phyloP scores from a whole-genome alignment of 2,797 vertebrate species.

The Lacerta viridis region DNA sequence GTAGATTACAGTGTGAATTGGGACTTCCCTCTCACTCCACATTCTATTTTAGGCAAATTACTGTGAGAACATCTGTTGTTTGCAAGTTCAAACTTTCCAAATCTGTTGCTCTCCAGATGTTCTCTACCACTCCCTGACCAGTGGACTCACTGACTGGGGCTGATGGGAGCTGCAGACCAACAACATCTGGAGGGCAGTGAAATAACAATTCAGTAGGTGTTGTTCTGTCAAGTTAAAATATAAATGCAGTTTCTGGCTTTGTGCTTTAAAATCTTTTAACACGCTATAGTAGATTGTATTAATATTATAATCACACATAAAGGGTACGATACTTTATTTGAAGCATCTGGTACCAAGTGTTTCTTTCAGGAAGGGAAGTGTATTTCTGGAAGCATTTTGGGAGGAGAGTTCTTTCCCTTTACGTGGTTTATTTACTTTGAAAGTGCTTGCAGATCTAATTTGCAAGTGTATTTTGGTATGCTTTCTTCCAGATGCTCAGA shows the following conservation, averaged over 20 bases:
- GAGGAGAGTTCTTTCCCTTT: background rate
- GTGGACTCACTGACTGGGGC: no score
- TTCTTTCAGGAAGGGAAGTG: background rate
- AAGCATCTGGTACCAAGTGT: background rate
- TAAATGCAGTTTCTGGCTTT: background rate
- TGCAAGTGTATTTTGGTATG: conserved; percentile 21
- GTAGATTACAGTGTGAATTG: conserved; percentile 2
- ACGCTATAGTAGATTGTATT: background rate
- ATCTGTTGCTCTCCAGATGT: no score
- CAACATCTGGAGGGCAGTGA: no score
- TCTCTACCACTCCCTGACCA: no score
- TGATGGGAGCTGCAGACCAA: no score
- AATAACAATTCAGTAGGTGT: no score
- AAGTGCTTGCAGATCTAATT: conserved; percentile 48
- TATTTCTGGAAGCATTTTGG: background rate
- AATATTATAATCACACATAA: background rate
- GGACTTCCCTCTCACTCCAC: background rate
- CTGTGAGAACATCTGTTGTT: background rate
- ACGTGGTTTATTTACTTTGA: background rate
- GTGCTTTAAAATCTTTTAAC: background rate
- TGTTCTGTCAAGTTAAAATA: background rate
- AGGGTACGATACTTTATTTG: background rate
- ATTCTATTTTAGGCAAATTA: background rate
- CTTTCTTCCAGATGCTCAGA: background rate
- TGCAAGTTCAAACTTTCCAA: no score